These are phyloP conservation scores for Sipha flava DNA, from an alignment of 1,140 invertebrate genomes.

Conservation along the genomic window DNA sequence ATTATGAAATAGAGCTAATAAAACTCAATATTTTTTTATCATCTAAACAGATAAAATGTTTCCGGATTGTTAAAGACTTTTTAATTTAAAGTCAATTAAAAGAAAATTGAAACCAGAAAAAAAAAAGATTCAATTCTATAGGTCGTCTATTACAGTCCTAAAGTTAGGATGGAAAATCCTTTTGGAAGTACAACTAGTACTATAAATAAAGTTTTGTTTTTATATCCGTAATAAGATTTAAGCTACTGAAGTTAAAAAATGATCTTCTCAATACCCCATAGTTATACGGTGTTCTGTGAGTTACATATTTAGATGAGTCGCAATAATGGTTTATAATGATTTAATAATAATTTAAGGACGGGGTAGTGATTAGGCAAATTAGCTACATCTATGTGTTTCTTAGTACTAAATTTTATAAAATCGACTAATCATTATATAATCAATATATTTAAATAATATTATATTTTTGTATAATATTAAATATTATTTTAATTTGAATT, in stretches of 20 bases:
- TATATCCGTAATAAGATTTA: conserved; percentile 21
- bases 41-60: conserved; percentile 14
- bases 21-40: conserved; percentile 12
- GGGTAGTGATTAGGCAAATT: neutral
- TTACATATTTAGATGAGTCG: too few relatives aligned
- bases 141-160: neutral
- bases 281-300: neutral
- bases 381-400: neutral
- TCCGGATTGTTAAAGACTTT: conserved; percentile 20
- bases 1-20: neutral
- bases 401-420: too few relatives aligned
- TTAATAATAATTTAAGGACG: neutral
- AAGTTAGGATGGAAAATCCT: neutral
- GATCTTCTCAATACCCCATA: neutral
- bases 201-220: conserved; percentile 25
- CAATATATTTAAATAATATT: too few relatives aligned
- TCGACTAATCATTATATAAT: too few relatives aligned
- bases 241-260: neutral
- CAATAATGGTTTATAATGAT: neutral
- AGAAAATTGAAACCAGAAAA: neutral
- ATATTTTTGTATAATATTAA: too few relatives aligned
- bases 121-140: conserved; percentile 6
- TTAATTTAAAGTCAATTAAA: conserved; percentile 23
- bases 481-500: too few relatives aligned
- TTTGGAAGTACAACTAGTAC: neutral